Evolutionary conservation across 2,888 invertebrate species (phyloP), one percentile per base, ranked within the genome.

Genomic region (Lasioglossum marginatum): DNA sequence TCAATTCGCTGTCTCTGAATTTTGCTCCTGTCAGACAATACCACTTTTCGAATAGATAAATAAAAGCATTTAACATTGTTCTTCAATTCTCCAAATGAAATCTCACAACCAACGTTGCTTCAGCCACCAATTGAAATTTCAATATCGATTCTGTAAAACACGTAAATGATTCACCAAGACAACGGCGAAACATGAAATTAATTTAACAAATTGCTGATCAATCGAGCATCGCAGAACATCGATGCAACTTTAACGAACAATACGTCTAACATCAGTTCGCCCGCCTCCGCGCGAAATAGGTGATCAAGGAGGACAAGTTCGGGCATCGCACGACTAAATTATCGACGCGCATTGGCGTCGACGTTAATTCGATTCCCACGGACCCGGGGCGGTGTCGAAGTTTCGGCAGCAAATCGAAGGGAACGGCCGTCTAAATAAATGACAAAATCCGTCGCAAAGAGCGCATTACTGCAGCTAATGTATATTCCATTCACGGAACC

Each of bases 401-500:
- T 68, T 37, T 68, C 37, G 68, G 37, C 37, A 34, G 37, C 68
- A 37, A 68, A 68, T 68, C 68, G 68, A 37, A 37, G 68, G 10
- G 23, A 68, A 68, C 37, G 68, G 37, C 19, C 23, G 68, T 10
- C 68, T 68, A 68, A 68, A 68, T 68, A 68, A 68, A 68, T 68
- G 68, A 45, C 48, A 52, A 77, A 66, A 77, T 70, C 66, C 37
- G 60, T 76, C 82, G 63, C 60, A 23, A 16, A 52, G 60, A 43
- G 66, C 71, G 37, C 70, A 52, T 75, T 66, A 80, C n/a, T 27
- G 27, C 71, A 27, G 45, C 78, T 78, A 70, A 71, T 78, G 71
- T 57, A 70, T 84, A 79, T 85, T 84, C 75, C 76, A 74, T 76
- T 76, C 84, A 83, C 84, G 84, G 27, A 60, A 52, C 45, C 75